Conservation (phyloP, 2,113 vertebrate genomes). For the Nipponia nippon region DNA sequence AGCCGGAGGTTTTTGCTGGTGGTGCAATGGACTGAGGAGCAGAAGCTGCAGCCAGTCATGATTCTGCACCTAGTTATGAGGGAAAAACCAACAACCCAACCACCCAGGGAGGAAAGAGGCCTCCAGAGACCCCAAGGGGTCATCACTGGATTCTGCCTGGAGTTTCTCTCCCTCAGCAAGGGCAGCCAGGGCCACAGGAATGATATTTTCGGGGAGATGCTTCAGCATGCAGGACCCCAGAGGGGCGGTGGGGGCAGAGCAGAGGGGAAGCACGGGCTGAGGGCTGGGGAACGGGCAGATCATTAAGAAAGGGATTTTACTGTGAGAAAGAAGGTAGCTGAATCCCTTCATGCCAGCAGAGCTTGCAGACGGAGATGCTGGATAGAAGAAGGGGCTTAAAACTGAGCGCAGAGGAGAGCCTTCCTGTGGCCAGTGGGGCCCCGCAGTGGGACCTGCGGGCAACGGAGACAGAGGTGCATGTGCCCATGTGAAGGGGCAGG, state of each 20-base stretch:
- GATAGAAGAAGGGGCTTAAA: neutral
- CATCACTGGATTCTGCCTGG: neutral
- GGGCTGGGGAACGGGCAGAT: neutral
- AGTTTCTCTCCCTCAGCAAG: neutral
- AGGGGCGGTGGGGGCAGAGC: neutral
- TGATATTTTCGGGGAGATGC: neutral
- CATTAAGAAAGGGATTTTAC: neutral
- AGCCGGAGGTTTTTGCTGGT: neutral
- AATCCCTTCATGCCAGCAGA: neutral
- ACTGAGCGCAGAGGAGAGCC: neutral
- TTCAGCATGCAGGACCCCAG: neutral
- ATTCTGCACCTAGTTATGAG: neutral
- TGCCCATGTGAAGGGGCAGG: neutral
- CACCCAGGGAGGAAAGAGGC: neutral
- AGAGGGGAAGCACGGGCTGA: neutral
- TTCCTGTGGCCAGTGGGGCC: neutral
- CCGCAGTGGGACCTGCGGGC: neutral
- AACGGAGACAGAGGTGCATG: neutral
- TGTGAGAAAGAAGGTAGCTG: neutral
- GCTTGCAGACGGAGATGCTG: neutral
- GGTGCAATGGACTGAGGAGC: neutral
- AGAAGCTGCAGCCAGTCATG: neutral
- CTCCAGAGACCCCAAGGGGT: neutral
- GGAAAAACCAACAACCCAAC: neutral
- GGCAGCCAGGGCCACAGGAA: neutral